Evolutionary conservation across 2,797 vertebrate genomes (phyloP), one percentile per base, ranked within the genome.

Genomic region (Picus viridis): DNA sequence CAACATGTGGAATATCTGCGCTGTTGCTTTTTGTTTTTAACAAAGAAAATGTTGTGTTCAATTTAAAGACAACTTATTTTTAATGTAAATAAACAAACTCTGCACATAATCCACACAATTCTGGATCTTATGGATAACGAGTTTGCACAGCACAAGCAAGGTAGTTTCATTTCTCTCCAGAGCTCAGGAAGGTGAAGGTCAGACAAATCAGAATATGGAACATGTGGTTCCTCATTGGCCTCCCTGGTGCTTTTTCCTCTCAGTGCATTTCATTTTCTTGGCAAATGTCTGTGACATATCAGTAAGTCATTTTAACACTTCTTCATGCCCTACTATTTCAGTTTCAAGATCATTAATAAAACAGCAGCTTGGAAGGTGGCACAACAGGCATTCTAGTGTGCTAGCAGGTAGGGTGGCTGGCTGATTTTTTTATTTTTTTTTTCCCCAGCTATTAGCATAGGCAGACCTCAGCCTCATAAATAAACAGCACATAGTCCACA

Each of bases 291-390:
- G 94, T 95, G 96, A 97, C 96, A 83, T 91, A 97, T 95, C 95
- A 96, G 92, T 94, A 94, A 96, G 97, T 94, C 97, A 94, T 97
- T 97, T 97, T 95, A 97, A 93, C 92, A 94, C 92, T 96, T 96
- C 94, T 96, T 96, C 94, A 92, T 96, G 94, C 95, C 95, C 94
- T 95, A 95, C 89, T 96, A 96, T 96, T 97, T 97, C 95, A 91
- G 85, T 96, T 97, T 97, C 91, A 93, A 96, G 92, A 97, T 97
- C 97, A 97, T 97, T 97, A 98, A 98, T 97, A 97, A 97, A 97
- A 96, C 96, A 97, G 95, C 94, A 98, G 95, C 91, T 95, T 94
- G 94, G 96, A 97, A 97, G 95, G 89, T 88, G 90, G 91, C 92
- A 95, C 97, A 95, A 96, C 94, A 95, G 95, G 96, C 83, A 65